These are phyloP conservation scores for Python bivittatus DNA, from an alignment of 2,113 vertebrate genomes.

Conservation along the genomic window DNA sequence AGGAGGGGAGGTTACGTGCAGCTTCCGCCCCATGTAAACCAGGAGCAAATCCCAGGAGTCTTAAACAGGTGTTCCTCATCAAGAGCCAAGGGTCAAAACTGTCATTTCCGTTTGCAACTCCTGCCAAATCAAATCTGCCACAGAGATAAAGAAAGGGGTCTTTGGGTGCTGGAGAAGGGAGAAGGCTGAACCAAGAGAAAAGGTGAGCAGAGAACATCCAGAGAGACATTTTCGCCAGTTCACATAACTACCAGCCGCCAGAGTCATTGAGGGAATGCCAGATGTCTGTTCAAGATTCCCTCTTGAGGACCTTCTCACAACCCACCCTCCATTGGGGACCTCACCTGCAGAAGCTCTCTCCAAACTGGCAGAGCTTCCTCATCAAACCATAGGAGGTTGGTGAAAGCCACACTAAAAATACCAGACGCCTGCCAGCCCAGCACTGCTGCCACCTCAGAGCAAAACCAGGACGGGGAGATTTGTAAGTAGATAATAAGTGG, in stretches of 20 bases:
- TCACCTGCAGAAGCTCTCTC: not conserved
- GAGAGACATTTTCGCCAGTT: not conserved
- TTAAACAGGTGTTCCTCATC: not conserved
- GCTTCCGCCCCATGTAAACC: not conserved
- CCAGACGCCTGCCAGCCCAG: not conserved
- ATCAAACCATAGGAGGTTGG: not conserved
- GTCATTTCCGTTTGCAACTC: not conserved
- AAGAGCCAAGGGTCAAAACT: too few species aligned
- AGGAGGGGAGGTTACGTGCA: not conserved
- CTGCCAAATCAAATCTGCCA: not conserved
- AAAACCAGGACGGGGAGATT: not conserved
- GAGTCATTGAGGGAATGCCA: not conserved
- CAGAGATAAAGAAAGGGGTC: not conserved
- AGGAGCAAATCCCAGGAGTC: not conserved
- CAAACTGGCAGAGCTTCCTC: not conserved
- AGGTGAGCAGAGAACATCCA: not conserved
- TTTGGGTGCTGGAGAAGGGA: not conserved
- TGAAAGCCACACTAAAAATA: conserved; percentile 14
- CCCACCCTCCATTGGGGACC: not conserved
- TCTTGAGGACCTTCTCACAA: not conserved
- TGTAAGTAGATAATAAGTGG: conserved; percentile 5
- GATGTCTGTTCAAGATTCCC: too few species aligned
- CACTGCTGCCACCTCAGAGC: not conserved
- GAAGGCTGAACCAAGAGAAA: not conserved
- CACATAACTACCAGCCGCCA: too few species aligned